These are phyloP conservation scores for Cardiocondyla obscurior DNA, from an alignment of 1,140 invertebrate species.

Conservation along the genomic window DNA sequence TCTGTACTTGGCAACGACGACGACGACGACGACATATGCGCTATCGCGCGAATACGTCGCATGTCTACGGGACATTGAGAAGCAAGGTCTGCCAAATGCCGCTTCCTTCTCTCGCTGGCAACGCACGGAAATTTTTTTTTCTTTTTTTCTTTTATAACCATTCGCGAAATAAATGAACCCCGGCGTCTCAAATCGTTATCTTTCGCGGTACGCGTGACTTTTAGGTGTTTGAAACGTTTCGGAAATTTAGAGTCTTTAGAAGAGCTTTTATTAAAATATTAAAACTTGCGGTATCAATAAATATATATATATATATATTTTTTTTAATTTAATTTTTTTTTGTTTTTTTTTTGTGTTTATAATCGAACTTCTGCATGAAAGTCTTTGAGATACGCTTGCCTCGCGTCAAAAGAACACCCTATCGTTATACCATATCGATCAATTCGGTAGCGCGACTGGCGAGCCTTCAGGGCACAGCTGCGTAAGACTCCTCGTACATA, in stretches of 20 bases:
- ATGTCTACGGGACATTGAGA: not conserved
- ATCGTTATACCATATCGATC: not conserved
- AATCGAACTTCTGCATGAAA: not conserved
- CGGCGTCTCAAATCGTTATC: not conserved
- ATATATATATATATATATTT: too few species aligned
- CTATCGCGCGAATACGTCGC: constrained; percentile 12
- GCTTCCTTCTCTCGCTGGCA: not conserved
- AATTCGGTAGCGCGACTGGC: not conserved
- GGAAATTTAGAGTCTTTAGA: too few species aligned
- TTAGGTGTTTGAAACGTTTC: too few species aligned
- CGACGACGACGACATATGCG: constrained; percentile 5
- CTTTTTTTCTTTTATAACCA: too few species aligned
- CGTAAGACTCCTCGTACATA: not conserved
- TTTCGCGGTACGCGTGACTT: too few species aligned
- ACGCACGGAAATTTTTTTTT: not conserved
- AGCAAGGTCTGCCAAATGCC: not conserved
- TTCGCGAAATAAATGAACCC: not conserved
- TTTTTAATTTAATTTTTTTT: too few species aligned
- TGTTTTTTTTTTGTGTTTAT: too few species aligned
- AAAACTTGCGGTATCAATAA: too few species aligned
- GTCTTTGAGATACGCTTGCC: too few species aligned
- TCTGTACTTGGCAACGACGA: constrained; percentile 35
- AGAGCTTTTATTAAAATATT: too few species aligned
- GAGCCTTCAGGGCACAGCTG: not conserved
- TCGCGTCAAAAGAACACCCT: too few species aligned